Evolutionary conservation across 2,888 invertebrate genomes (phyloP).

Genomic region (Acrobasis suavella): DNA sequence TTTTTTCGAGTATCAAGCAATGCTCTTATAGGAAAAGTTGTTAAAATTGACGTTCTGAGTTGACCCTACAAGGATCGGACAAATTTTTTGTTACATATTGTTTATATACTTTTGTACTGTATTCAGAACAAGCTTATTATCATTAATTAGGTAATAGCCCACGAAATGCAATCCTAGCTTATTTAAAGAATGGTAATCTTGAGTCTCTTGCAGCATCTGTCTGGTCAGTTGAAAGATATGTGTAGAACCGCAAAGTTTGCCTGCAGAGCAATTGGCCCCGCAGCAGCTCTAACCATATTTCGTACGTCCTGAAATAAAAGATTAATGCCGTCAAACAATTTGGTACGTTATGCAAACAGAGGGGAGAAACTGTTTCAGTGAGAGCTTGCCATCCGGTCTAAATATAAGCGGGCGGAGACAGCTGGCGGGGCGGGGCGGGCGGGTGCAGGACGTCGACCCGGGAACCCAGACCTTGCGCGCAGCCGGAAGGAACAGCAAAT

Average conservation of each 20-base stretch:
- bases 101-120: no score
- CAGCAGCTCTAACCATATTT: slow-evolving; percentile 26
- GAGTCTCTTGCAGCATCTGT: no score
- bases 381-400: slow-evolving; percentile 72
- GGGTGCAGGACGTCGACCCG: slow-evolving; percentile 64
- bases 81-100: no score
- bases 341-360: slow-evolving; percentile 63
- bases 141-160: no score
- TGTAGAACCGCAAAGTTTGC: neutral
- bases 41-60: no score
- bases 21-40: no score
- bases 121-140: no score
- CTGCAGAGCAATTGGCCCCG: neutral
- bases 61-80: no score
- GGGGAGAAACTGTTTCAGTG: slow-evolving; percentile 72
- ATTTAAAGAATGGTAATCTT: no score
- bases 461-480: slow-evolving; percentile 71
- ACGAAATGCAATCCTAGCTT: no score
- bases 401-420: slow-evolving; percentile 72
- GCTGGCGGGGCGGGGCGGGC: slow-evolving; percentile 50
- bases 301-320: slow-evolving; percentile 45
- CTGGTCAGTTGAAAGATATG: neutral
- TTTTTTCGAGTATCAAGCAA: no score
- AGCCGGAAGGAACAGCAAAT: slow-evolving; percentile 57
- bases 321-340: slow-evolving; percentile 51